phyloP scores from a whole-genome alignment of 2,797 vertebrate species.

The Monodelphis domestica region DNA sequence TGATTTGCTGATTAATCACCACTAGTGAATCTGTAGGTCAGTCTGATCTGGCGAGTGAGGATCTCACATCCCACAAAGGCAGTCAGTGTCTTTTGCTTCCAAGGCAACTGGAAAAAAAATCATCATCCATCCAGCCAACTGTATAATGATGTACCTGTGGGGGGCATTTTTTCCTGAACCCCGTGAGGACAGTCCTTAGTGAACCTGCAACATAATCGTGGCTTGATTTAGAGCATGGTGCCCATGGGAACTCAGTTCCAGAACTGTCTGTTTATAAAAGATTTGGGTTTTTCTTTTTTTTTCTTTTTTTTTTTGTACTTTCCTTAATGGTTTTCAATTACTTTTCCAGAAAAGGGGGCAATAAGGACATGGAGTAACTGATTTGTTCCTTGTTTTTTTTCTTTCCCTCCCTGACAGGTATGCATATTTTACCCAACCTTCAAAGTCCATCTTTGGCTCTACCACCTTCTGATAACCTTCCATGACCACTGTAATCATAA shows the following conservation, averaged over 20 bases:
- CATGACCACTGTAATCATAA: not conserved
- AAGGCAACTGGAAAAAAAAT: conserved; percentile 28
- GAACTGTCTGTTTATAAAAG: conserved; percentile 31
- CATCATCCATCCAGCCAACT: not conserved
- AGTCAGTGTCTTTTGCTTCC: conserved; percentile 46
- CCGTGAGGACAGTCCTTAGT: not conserved
- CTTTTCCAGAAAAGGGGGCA: not conserved
- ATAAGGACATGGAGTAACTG: too few species aligned
- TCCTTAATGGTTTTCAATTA: not conserved
- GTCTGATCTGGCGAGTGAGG: conserved; percentile 13
- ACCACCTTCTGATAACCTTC: not conserved
- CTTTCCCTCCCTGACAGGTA: not conserved
- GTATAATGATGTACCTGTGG: not conserved
- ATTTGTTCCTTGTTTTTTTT: not conserved
- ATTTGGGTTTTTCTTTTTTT: not conserved
- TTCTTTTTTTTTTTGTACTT: not conserved
- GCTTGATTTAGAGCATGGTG: conserved; percentile 23
- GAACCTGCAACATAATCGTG: not conserved
- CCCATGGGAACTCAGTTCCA: conserved; percentile 13
- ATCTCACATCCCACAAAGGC: not conserved
- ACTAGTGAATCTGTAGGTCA: conserved; percentile 43
- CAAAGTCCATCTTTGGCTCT: not conserved
- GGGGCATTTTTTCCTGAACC: not conserved
- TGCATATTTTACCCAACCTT: not conserved
- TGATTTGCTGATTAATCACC: conserved; percentile 42